Percentiles rank a stretch among this genome's conserved stretches.
phyloP scores from a whole-genome alignment of 2,797 vertebrate species.

The Lophotriccus pileatus region DNA sequence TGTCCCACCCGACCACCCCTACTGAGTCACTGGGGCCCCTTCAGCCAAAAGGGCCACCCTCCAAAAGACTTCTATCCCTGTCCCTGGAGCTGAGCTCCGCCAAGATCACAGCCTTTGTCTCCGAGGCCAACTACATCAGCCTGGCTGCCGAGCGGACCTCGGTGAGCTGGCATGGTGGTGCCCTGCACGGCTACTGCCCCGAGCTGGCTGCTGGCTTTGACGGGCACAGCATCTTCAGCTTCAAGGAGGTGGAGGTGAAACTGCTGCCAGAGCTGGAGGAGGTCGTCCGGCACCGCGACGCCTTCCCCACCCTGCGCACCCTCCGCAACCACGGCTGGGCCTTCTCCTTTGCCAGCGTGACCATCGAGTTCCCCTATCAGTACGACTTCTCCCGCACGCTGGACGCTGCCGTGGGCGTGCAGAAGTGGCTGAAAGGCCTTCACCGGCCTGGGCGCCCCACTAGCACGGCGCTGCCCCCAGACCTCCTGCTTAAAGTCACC shows the following conservation, averaged over 20 bases:
- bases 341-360: slow-evolving; percentile 81
- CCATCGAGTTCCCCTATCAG: slow-evolving; percentile 93
- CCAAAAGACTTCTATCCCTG: slow-evolving; percentile 73
- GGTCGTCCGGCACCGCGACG: slow-evolving; percentile 83
- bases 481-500: slow-evolving; percentile 86
- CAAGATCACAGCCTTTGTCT: slow-evolving; percentile 83
- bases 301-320: slow-evolving; percentile 82
- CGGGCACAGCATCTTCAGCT: slow-evolving; percentile 88
- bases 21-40: neutral
- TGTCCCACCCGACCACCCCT: neutral
- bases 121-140: slow-evolving; percentile 84
- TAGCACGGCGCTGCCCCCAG: slow-evolving; percentile 79
- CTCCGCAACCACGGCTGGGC: slow-evolving; percentile 86
- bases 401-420: slow-evolving; percentile 88
- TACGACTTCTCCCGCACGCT: slow-evolving; percentile 95
- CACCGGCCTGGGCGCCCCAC: slow-evolving; percentile 62
- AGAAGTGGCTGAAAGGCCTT: slow-evolving; percentile 95
- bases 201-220: slow-evolving; percentile 88
- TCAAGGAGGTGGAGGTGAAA: slow-evolving; percentile 84
- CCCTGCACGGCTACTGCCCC: slow-evolving; percentile 79
- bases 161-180: slow-evolving; percentile 74
- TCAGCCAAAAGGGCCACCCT: slow-evolving; percentile 3
- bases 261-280: slow-evolving; percentile 82
- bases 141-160: slow-evolving; percentile 81
- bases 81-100: slow-evolving; percentile 82